These are phyloP conservation scores for Polymixis flavicincta DNA, from an alignment of 2,888 invertebrate species.

Conservation along the genomic window DNA sequence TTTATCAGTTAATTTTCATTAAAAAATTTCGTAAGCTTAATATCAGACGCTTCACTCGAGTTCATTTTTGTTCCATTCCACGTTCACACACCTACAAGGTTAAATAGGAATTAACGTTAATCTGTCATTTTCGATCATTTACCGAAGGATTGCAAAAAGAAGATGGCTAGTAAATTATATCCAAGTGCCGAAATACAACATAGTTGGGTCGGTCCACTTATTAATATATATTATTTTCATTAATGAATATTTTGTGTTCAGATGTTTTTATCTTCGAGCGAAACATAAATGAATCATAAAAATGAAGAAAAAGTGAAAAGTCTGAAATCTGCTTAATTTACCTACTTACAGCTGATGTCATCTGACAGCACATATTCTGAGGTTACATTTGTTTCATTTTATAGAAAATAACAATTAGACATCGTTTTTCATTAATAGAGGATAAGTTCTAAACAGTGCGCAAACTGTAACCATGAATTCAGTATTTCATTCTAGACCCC, in stretches of 20 bases:
- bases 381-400: neutral
- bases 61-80: neutral
- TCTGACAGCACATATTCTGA: neutral
- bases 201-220: neutral
- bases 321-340: neutral
- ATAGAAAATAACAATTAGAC: neutral
- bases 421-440: neutral
- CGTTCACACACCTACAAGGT: neutral
- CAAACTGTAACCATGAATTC: no score
- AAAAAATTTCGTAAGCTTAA: neutral
- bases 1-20: neutral
- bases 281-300: neutral
- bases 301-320: neutral
- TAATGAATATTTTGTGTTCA: neutral
- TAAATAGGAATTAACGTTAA: neutral
- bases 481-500: no score
- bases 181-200: neutral
- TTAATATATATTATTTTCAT: neutral
- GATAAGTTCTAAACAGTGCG: no score
- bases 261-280: neutral
- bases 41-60: constrained; percentile 13
- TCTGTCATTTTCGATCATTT: neutral
- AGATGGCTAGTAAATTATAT: neutral
- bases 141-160: no score
- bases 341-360: neutral